phyloP scores from a whole-genome alignment of 2,113 vertebrate genomes.

The Acrocephalus kingi region DNA sequence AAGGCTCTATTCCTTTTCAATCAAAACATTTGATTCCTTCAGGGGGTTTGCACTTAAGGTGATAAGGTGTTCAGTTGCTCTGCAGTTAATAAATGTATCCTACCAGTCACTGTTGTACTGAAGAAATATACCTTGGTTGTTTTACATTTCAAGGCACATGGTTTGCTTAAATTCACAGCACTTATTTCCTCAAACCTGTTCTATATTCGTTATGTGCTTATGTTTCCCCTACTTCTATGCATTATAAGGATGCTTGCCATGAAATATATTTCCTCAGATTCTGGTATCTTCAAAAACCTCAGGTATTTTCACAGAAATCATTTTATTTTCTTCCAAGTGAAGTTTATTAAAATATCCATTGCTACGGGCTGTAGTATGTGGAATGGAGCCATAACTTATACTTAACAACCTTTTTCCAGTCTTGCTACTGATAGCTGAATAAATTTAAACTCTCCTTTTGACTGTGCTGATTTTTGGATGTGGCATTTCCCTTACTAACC shows the following conservation, averaged over 20 bases:
- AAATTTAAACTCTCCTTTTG: conserved; percentile 17
- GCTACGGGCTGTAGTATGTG: neutral
- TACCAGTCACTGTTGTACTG: neutral
- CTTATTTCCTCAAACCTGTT: conserved; percentile 14
- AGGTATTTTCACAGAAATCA: conserved; percentile 28
- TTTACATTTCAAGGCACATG: neutral
- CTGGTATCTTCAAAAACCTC: conserved; percentile 42
- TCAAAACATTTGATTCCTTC: neutral
- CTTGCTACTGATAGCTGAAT: neutral
- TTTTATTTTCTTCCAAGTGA: conserved; percentile 52
- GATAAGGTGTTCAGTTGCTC: neutral
- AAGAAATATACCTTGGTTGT: neutral
- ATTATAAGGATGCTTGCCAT: neutral
- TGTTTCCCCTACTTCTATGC: neutral
- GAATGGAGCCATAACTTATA: conserved; percentile 29
- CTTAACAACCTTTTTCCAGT: conserved; percentile 34
- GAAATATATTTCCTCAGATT: conserved; percentile 26
- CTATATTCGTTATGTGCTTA: conserved; percentile 24
- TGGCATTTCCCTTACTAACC: neutral
- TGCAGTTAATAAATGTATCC: neutral
- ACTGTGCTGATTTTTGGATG: neutral
- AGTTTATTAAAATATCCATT: conserved; percentile 53
- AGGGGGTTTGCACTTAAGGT: neutral
- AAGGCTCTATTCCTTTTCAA: neutral
- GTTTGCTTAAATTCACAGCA: conserved; percentile 1